Evolutionary conservation across 2,888 invertebrate species (phyloP), one percentile per base, ranked within the genome.

Genomic region (Epirrhoe alternata): DNA sequence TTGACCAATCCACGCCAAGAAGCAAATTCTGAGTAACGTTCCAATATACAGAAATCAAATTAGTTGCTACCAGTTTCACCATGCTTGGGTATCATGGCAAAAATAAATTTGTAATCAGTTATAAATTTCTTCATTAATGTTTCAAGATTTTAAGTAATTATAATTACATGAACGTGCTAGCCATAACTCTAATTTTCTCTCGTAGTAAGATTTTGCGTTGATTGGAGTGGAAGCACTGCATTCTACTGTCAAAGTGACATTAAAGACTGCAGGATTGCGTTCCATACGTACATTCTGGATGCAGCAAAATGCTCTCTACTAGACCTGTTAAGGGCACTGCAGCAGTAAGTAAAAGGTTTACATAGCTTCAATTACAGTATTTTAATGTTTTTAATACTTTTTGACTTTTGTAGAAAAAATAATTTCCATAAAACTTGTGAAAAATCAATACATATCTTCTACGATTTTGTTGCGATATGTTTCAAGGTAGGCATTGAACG

Each of bases 1-100:
- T 3, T 52, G 53, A 63, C 68, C 14, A 64, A 73, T 68, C 63
- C 74, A 68, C 91, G 88, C 89, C 90, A 87, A 75, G 69, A 72
- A 73, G 66, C 53, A 14, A 53, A 54, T 35, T 56, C 10, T 24
- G 16, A 54, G 68, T 66, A 38, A 66, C 81, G 78, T 83, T 86
- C 70, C 84, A 61, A 80, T 84, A 24, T 67, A 74, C 76, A 72
- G 38, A 58, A 49, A 14, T 50, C 10, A 14, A 17, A 14, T 7
- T 6, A 7, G 47, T 6, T 14, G 16, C 10, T 10, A 10, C 5
- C 12, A 12, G 12, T 42, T 42, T 42, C 10, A 12, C 38, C 3
- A 24, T 24, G 24, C 24, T 24, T n/a, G n/a, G n/a, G n/a, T n/a
- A n/a, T n/a, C n/a, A n/a, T n/a, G n/a, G n/a, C n/a, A n/a, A n/a